These are phyloP conservation scores for Dasypogon diadema DNA, from an alignment of 2,888 invertebrate species.

Conservation along the genomic window DNA sequence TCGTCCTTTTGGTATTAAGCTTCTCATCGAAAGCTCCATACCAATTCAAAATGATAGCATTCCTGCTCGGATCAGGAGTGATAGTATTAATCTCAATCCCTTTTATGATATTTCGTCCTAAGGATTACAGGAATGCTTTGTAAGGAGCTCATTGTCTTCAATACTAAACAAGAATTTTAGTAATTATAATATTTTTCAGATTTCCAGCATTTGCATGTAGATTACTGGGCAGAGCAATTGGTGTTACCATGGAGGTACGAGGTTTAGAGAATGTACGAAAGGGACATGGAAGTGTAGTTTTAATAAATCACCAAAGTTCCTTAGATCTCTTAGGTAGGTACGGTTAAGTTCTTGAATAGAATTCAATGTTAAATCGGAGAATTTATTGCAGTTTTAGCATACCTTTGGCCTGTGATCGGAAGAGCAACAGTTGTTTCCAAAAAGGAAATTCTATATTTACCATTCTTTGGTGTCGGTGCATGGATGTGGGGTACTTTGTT, in stretches of 20 bases:
- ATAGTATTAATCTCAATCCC: constrained; percentile 77
- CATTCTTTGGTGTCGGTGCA: constrained; percentile 86
- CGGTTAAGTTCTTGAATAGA: not conserved
- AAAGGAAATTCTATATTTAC: constrained; percentile 83
- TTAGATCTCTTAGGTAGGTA: constrained; percentile 86
- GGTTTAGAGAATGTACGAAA: constrained; percentile 82
- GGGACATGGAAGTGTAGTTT: constrained; percentile 81
- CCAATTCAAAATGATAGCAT: constrained; percentile 77
- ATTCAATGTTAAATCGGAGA: too few relatives aligned
- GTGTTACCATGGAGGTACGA: constrained; percentile 79
- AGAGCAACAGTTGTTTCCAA: constrained; percentile 87
- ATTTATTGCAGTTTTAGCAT: constrained; percentile 73
- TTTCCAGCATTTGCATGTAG: constrained; percentile 77
- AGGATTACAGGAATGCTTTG: constrained; percentile 83
- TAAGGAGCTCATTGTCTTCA: too few relatives aligned
- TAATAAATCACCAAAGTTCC: constrained; percentile 91
- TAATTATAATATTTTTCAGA: constrained; percentile 66
- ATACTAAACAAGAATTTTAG: constrained; percentile 48
- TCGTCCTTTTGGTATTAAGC: constrained; percentile 63
- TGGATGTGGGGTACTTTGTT: constrained; percentile 93
- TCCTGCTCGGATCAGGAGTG: constrained; percentile 74
- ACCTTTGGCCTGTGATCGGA: constrained; percentile 85
- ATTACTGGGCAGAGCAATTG: constrained; percentile 70
- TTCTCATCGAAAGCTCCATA: constrained; percentile 73
- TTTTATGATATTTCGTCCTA: constrained; percentile 79